Evolutionary conservation across 2,888 invertebrate genomes (phyloP).

Genomic region (Amphipyra tragopoginis): DNA sequence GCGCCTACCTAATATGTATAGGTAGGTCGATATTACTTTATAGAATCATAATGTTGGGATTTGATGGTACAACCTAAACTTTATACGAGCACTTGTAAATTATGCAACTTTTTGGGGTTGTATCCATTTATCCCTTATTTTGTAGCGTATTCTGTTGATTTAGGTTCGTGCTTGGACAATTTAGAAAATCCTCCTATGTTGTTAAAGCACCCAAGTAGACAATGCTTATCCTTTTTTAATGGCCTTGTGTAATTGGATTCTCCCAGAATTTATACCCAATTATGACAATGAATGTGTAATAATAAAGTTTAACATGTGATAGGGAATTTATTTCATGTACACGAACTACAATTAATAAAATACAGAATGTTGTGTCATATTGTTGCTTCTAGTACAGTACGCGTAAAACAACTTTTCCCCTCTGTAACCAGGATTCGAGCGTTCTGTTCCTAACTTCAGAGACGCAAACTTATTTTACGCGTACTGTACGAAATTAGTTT

Average conservation of each 20-base stretch:
- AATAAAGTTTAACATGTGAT: slow-evolving; percentile 16
- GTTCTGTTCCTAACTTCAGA: no score
- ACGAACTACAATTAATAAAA: no score
- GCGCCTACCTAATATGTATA: no score
- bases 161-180: slow-evolving; percentile 56
- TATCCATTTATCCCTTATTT: slow-evolving; percentile 62
- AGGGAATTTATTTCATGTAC: slow-evolving; percentile 28
- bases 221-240: slow-evolving; percentile 37
- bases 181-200: slow-evolving; percentile 38
- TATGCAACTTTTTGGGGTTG: background rate
- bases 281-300: slow-evolving; percentile 26
- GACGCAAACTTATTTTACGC: no score
- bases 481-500: no score
- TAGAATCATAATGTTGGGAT: no score
- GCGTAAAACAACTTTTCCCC: no score
- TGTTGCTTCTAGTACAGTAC: no score
- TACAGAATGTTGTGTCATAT: no score
- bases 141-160: slow-evolving; percentile 64
- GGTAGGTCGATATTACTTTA: no score
- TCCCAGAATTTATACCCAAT: slow-evolving; percentile 39
- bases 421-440: no score
- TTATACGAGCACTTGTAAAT: background rate
- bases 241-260: slow-evolving; percentile 25
- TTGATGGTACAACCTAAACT: no score
- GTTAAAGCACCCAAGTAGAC: slow-evolving; percentile 18